These are phyloP conservation scores for Achlya flavicornis DNA, from an alignment of 2,888 invertebrate genomes.

Conservation along the genomic window DNA sequence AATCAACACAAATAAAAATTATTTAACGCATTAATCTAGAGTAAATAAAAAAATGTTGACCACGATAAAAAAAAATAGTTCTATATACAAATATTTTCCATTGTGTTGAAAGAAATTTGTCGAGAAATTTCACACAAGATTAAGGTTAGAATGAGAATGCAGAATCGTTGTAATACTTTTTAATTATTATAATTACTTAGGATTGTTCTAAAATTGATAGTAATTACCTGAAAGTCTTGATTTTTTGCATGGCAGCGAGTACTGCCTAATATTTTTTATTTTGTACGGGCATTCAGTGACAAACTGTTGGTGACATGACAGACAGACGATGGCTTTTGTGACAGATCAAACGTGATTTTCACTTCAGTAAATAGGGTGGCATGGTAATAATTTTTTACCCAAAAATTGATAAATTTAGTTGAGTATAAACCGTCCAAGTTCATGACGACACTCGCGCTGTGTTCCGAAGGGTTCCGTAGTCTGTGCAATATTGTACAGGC, in stretches of 20 bases:
- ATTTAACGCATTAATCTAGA: background rate
- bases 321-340: conserved; percentile 44
- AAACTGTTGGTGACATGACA: conserved; percentile 77
- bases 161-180: conserved; percentile 26
- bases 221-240: conserved; percentile 76
- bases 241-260: conserved; percentile 80
- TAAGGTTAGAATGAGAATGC: conserved; percentile 73
- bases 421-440: no score
- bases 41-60: background rate
- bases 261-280: conserved; percentile 69
- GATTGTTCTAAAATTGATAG: conserved; percentile 4
- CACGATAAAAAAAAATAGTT: conserved; percentile 25
- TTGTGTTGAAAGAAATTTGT: background rate
- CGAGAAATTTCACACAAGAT: background rate
- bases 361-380: conserved; percentile 20
- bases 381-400: background rate
- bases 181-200: conserved; percentile 14
- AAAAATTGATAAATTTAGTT: conserved; percentile 1
- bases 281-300: conserved; percentile 79
- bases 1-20: background rate
- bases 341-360: conserved; percentile 34
- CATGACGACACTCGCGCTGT: no score
- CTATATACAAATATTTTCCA: background rate
- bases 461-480: no score
- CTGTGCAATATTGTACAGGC: no score